These are phyloP conservation scores for Calephelis perditalis DNA, from an alignment of 2,888 invertebrate genomes.

Conservation along the genomic window DNA sequence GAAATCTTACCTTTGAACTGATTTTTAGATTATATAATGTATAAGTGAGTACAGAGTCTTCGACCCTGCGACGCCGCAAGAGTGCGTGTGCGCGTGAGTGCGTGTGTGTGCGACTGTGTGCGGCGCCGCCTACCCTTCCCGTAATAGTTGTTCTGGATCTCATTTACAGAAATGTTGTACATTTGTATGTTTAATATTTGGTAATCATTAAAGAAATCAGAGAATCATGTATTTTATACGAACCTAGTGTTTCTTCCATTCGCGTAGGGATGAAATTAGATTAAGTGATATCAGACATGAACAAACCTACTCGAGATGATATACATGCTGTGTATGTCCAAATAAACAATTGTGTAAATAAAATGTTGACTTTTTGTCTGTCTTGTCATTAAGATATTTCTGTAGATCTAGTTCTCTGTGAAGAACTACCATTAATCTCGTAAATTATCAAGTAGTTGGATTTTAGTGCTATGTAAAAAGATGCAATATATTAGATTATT, in stretches of 20 bases:
- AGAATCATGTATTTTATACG: conserved; percentile 76
- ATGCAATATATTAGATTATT: conserved; percentile 4
- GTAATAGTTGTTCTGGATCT: conserved; percentile 60
- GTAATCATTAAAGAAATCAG: conserved; percentile 56
- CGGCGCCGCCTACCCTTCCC: conserved; percentile 41
- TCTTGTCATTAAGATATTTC: conserved; percentile 24
- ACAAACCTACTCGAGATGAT: conserved; percentile 61
- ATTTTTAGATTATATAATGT: conserved; percentile 33
- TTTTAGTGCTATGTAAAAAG: not conserved
- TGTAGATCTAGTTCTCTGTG: conserved; percentile 4
- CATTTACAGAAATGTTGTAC: conserved; percentile 66
- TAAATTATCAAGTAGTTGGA: not conserved
- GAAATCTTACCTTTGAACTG: conserved; percentile 57
- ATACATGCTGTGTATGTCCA: conserved; percentile 70
- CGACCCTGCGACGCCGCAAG: conserved; percentile 29
- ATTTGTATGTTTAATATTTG: conserved; percentile 63
- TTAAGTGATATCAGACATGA: conserved; percentile 69
- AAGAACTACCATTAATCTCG: not conserved
- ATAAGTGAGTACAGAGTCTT: conserved; percentile 33
- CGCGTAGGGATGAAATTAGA: conserved; percentile 65
- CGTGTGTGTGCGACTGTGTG: conserved; percentile 29
- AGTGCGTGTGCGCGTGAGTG: conserved; percentile 29
- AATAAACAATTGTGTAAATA: conserved; percentile 74
- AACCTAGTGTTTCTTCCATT: conserved; percentile 67
- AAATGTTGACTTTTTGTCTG: conserved; percentile 66